Evolutionary conservation across 2,113 vertebrate genomes (phyloP).

Genomic region (Dissostichus mawsoni): DNA sequence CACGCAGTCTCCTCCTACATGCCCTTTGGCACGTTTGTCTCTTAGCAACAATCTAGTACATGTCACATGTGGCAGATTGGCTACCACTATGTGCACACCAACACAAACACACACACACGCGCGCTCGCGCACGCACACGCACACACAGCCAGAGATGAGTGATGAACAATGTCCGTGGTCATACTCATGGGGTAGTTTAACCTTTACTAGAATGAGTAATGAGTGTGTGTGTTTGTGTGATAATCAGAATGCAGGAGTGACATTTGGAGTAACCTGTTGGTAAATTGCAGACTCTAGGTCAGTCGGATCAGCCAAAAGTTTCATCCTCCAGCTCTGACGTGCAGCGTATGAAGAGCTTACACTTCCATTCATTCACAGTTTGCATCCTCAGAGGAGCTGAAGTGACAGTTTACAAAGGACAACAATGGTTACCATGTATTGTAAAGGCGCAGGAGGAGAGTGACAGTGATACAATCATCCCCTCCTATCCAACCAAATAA

Average conservation of each 20-base stretch:
- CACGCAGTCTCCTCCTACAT: conserved; percentile 28
- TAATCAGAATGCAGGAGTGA: conserved; percentile 55
- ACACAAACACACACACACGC: conserved; percentile 6
- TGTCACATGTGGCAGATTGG: conserved; percentile 44
- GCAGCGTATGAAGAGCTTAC: conserved; percentile 9
- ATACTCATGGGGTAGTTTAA: conserved; percentile 65
- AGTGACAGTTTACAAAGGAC: conserved; percentile 51
- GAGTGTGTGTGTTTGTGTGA: conserved; percentile 10
- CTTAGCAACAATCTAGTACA: conserved; percentile 69
- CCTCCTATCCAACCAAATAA: conserved; percentile 27
- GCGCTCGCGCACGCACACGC: neutral
- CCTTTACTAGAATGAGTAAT: conserved; percentile 64
- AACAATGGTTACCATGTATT: conserved; percentile 2
- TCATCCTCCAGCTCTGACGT: conserved; percentile 2
- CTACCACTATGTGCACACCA: conserved; percentile 8
- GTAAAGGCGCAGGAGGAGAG: neutral
- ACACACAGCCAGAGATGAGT: conserved; percentile 40
- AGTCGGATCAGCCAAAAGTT: conserved; percentile 23
- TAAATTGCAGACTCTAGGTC: conserved; percentile 23
- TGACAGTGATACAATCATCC: conserved; percentile 39
- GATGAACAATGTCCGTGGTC: conserved; percentile 54
- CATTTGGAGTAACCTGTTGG: conserved; percentile 48
- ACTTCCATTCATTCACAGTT: conserved; percentile 30
- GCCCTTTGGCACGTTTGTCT: conserved; percentile 58
- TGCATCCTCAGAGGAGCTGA: conserved; percentile 44